A percentile compares a stretch with the other conserved stretches of the same genome.
Conservation (phyloP, 64 coral and sea anemone genomes). For the Montipora capricornis region DNA sequence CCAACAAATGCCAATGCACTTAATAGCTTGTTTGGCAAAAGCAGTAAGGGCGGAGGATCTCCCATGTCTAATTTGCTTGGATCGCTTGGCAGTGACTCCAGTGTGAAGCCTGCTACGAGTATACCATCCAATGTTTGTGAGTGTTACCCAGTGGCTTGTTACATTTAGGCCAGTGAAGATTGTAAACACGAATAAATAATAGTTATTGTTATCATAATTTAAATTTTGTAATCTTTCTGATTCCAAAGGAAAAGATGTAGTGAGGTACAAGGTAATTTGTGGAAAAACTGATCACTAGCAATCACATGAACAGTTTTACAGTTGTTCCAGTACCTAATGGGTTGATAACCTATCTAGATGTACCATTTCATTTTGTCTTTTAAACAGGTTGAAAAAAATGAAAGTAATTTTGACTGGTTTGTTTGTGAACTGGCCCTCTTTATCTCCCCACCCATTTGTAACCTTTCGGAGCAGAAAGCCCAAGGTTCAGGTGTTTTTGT, state of each 20-base stretch:
- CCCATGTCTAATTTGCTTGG: constrained; percentile 41
- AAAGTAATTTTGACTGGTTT: too few relatives aligned
- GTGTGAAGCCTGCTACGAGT: not conserved
- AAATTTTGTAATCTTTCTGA: not conserved
- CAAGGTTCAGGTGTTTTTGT: too few relatives aligned
- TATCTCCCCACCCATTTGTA: too few relatives aligned
- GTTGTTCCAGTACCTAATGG: too few relatives aligned
- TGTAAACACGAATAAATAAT: not conserved
- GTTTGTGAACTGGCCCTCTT: too few relatives aligned
- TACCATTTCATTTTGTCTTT: too few relatives aligned
- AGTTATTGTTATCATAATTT: too few relatives aligned
- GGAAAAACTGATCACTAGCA: too few relatives aligned
- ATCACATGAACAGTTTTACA: too few relatives aligned
- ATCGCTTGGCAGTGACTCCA: constrained; percentile 15
- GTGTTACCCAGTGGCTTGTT: not conserved
- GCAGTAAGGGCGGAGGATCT: not conserved
- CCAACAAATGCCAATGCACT: constrained; percentile 18
- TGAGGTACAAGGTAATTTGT: not conserved
- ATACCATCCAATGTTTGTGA: constrained; percentile 30
- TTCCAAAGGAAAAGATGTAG: not conserved
- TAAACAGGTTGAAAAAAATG: too few relatives aligned
- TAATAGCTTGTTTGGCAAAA: constrained; percentile 44
- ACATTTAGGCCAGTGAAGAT: not conserved
- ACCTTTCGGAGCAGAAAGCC: too few relatives aligned
- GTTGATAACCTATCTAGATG: too few relatives aligned